phyloP scores from a whole-genome alignment of 1,140 invertebrate species.

The Euschistus heros region DNA sequence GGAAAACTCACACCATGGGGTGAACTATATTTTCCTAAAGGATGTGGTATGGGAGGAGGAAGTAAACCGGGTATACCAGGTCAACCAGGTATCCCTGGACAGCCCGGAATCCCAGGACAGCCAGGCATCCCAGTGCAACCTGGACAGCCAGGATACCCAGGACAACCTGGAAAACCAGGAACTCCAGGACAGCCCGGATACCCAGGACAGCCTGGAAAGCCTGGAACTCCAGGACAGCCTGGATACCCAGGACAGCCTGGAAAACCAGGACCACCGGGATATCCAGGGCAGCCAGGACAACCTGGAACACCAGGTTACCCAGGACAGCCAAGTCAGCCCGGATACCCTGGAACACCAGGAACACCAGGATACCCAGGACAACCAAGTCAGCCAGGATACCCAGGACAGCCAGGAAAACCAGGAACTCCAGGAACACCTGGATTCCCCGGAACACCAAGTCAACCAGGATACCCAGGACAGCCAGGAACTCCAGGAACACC shows the following conservation, averaged over 20 bases:
- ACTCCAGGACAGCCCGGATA: conserved; percentile 28
- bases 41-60: conserved; percentile 37
- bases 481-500: conserved; percentile 29
- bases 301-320: conserved; percentile 30
- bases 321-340: conserved; percentile 31
- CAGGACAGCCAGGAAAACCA: conserved; percentile 22
- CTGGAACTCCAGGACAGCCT: conserved; percentile 29
- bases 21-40: conserved; percentile 48
- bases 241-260: conserved; percentile 29
- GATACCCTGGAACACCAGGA: conserved; percentile 32
- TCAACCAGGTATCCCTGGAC: conserved; percentile 28
- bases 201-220: conserved; percentile 28
- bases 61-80: conserved; percentile 23
- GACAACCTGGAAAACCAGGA: conserved; percentile 27
- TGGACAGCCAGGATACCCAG: conserved; percentile 22
- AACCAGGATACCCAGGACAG: conserved; percentile 28
- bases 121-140: conserved; percentile 30
- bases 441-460: conserved; percentile 29
- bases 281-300: conserved; percentile 25
- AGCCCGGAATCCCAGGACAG: conserved; percentile 26
- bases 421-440: conserved; percentile 27
- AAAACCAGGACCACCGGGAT: conserved; percentile 28
- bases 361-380: conserved; percentile 28
- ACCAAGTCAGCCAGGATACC: conserved; percentile 17
- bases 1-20: conserved; percentile 47